A percentile compares a stretch with the other conserved stretches of the same genome.
These are phyloP conservation scores for Drosophila sordidula DNA, from an alignment of 2,888 invertebrate genomes.

Conservation along the genomic window DNA sequence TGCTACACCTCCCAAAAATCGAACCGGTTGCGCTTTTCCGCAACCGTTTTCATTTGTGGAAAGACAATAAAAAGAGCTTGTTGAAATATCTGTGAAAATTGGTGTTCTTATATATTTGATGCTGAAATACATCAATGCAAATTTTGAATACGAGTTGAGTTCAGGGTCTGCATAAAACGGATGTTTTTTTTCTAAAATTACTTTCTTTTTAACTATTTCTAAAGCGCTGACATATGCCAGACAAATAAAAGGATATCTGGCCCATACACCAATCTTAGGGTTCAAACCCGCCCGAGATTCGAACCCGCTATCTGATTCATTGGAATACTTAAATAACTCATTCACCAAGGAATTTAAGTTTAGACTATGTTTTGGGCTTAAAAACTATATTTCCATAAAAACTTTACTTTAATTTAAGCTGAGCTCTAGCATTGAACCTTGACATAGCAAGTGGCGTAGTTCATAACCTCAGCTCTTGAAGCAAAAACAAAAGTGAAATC, in stretches of 20 bases:
- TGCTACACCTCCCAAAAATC: background rate
- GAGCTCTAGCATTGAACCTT: slow-evolving; percentile 26
- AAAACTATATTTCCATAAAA: background rate
- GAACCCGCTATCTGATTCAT: too few relatives aligned
- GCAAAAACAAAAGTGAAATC: slow-evolving; percentile 47
- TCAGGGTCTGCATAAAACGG: too few relatives aligned
- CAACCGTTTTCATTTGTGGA: slow-evolving; percentile 33
- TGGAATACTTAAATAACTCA: too few relatives aligned
- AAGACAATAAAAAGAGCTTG: slow-evolving; percentile 23
- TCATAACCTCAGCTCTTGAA: slow-evolving; percentile 33
- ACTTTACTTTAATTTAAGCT: background rate
- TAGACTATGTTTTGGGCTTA: background rate
- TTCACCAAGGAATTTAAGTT: background rate
- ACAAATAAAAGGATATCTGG: too few relatives aligned
- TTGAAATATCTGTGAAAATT: slow-evolving; percentile 33
- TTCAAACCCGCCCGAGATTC: too few relatives aligned
- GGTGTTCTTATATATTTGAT: background rate
- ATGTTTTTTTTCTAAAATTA: too few relatives aligned
- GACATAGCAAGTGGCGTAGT: slow-evolving; percentile 14
- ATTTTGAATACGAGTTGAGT: too few relatives aligned
- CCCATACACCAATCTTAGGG: too few relatives aligned
- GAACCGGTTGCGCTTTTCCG: slow-evolving; percentile 52
- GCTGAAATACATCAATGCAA: too few relatives aligned
- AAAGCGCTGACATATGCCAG: too few relatives aligned
- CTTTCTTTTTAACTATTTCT: too few relatives aligned